Conservation (phyloP, 2,113 vertebrate genomes). For the Pantherophis guttatus region DNA sequence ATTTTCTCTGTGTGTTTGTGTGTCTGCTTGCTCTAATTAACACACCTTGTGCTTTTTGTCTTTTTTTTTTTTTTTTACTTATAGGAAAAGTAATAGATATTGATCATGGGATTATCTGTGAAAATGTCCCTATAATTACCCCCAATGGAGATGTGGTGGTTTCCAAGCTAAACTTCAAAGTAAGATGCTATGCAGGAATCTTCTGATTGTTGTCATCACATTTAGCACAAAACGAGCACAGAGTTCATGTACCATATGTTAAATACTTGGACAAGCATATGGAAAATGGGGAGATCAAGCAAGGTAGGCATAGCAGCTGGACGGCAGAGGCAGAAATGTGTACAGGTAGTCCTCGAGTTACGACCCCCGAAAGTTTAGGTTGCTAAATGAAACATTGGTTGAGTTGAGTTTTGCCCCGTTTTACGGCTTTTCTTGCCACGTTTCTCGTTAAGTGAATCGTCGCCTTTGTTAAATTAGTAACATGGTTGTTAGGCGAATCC, state of each 20-base stretch:
- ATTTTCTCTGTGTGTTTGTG: background rate
- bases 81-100: slow-evolving; percentile 93
- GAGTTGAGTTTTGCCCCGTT: too few species aligned
- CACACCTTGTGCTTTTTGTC: background rate
- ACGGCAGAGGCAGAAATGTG: slow-evolving; percentile 50
- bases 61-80: slow-evolving; percentile 37
- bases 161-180: slow-evolving; percentile 92
- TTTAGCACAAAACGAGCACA: slow-evolving; percentile 68
- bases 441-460: too few species aligned
- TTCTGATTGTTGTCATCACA: slow-evolving; percentile 73
- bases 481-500: too few species aligned
- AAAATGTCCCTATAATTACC: slow-evolving; percentile 97
- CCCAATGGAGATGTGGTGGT: slow-evolving; percentile 95
- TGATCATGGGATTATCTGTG: slow-evolving; percentile 94
- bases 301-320: slow-evolving; percentile 70
- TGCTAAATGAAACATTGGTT: too few species aligned
- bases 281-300: slow-evolving; percentile 70
- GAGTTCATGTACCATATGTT: slow-evolving; percentile 69
- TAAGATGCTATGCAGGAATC: slow-evolving; percentile 76
- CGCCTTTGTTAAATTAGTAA: too few species aligned
- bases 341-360: background rate
- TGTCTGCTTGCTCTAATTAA: slow-evolving; percentile 35
- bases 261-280: slow-evolving; percentile 71
- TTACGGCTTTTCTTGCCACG: too few species aligned
- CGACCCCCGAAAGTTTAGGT: too few species aligned